phyloP scores from a whole-genome alignment of 2,888 invertebrate species.

The Sthenelais limicola region DNA sequence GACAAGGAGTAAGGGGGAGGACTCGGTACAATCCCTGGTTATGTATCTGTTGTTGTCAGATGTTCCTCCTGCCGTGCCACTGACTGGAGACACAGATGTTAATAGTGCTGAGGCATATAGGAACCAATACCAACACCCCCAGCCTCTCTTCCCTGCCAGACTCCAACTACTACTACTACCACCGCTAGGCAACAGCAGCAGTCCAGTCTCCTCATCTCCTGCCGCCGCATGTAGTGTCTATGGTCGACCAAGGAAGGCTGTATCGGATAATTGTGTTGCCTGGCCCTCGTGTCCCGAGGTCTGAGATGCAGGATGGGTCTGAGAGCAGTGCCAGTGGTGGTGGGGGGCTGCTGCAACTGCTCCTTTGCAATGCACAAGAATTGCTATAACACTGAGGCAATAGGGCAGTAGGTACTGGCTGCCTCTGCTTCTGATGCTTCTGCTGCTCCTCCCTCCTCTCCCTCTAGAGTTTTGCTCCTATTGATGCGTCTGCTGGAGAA shows the following conservation, averaged over 20 bases:
- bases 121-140: no score
- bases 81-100: no score
- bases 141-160: no score
- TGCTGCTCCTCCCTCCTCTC: background rate
- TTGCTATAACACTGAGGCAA: conserved; percentile 3
- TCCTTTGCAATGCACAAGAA: background rate
- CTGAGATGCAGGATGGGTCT: background rate
- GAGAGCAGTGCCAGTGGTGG: background rate
- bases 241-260: background rate
- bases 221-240: no score
- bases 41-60: no score
- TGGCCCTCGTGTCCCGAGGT: background rate
- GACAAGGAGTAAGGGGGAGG: no score
- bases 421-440: background rate
- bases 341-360: background rate
- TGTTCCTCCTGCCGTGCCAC: no score
- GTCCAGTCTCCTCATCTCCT: background rate
- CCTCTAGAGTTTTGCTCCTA: no score
- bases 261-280: conserved; percentile 1
- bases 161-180: no score
- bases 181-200: background rate
- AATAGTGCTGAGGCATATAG: no score
- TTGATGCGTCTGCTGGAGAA: no score
- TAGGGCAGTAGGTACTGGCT: background rate
- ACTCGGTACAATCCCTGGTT: no score